Conservation (phyloP, 2,797 vertebrate species). For the Chelonia mydas region DNA sequence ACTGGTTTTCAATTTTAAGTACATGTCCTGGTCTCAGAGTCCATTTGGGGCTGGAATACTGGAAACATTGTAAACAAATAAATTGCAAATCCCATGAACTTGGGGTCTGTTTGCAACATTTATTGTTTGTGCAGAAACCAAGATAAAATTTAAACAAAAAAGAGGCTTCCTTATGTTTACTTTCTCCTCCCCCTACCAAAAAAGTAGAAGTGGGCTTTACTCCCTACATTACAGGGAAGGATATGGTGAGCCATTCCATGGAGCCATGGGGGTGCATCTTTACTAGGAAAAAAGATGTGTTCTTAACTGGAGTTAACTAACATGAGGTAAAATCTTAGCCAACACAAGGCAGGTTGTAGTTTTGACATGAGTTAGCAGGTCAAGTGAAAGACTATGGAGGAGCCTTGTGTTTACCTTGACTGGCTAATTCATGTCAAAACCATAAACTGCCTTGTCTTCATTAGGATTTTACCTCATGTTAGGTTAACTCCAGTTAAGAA, state of each 20-base stretch:
- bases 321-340: not conserved
- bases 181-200: not conserved
- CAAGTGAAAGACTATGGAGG: not conserved
- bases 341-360: not conserved
- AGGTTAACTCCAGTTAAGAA: not conserved
- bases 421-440: not conserved
- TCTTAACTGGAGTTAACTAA: not conserved
- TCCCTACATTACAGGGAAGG: not conserved
- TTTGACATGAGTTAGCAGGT: not conserved
- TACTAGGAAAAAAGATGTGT: not conserved
- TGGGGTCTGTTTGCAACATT: not conserved
- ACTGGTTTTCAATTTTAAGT: not conserved
- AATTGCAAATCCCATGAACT: not conserved
- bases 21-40: accelerated
- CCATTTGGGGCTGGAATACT: not conserved
- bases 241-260: not conserved
- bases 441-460: not conserved
- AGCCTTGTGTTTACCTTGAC: not conserved
- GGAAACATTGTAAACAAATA: not conserved
- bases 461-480: not conserved
- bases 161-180: slow-evolving; percentile 18
- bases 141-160: not conserved
- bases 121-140: not conserved
- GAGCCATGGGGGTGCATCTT: slow-evolving; percentile 47
- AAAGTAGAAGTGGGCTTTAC: slow-evolving; percentile 40